These are phyloP conservation scores for Polietes domitor DNA, from an alignment of 2,888 invertebrate genomes.

Conservation along the genomic window DNA sequence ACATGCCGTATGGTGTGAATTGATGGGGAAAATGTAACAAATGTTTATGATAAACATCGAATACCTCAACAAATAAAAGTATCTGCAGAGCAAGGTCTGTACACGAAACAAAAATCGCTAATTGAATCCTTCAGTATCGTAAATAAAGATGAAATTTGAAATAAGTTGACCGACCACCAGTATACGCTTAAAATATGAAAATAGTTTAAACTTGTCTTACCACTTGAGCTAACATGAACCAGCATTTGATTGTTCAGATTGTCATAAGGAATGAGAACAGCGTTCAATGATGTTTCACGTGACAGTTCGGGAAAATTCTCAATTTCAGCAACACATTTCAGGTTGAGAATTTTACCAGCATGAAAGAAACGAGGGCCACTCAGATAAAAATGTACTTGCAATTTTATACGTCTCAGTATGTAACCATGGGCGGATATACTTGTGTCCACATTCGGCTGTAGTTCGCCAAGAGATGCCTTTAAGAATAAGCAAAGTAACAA, in stretches of 20 bases:
- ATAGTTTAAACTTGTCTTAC: conserved; percentile 67
- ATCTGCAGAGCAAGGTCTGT: too few species aligned
- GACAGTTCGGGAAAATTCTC: conserved; percentile 78
- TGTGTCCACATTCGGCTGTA: conserved; percentile 79
- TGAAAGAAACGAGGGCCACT: conserved; percentile 79
- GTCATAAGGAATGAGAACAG: conserved; percentile 77
- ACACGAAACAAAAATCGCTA: too few species aligned
- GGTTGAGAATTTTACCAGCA: conserved; percentile 76
- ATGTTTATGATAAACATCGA: too few species aligned
- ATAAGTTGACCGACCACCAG: too few species aligned
- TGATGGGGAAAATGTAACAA: too few species aligned
- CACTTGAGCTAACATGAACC: conserved; percentile 74
- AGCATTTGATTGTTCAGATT: conserved; percentile 80
- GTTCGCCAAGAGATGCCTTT: conserved; percentile 77
- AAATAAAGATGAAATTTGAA: too few species aligned
- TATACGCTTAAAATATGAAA: neutral
- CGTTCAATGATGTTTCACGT: conserved; percentile 77
- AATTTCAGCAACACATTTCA: conserved; percentile 81
- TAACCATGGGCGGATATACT: conserved; percentile 79
- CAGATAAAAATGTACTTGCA: conserved; percentile 79
- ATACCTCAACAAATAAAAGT: too few species aligned
- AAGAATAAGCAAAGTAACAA: conserved; percentile 35
- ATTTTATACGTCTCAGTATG: conserved; percentile 77
- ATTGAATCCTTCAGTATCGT: too few species aligned
- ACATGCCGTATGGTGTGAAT: too few species aligned